Conservation (phyloP, 2,888 invertebrate genomes). For the Oscheius myriophilus region DNA sequence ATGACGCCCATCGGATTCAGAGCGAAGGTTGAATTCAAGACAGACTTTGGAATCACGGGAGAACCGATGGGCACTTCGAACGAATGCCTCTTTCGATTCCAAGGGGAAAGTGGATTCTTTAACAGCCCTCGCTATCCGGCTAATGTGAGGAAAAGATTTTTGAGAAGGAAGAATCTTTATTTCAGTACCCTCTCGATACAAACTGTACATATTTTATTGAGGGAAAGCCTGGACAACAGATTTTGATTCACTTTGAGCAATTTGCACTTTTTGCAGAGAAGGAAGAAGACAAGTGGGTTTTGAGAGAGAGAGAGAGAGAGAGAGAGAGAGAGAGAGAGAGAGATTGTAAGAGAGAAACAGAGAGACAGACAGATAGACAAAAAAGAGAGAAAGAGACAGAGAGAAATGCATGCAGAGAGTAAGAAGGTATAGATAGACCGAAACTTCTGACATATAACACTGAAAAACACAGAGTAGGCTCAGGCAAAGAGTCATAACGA, state of each 20-base stretch:
- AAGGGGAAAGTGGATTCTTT: slow-evolving; percentile 71
- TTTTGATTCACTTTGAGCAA: slow-evolving; percentile 68
- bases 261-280: slow-evolving; percentile 51
- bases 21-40: slow-evolving; percentile 72
- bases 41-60: slow-evolving; percentile 74
- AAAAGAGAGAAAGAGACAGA: too few species aligned
- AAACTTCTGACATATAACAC: too few species aligned
- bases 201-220: slow-evolving; percentile 73
- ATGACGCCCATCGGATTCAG: slow-evolving; percentile 70
- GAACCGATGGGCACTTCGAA: slow-evolving; percentile 71
- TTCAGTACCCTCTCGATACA: slow-evolving; percentile 72
- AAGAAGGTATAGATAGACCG: too few species aligned
- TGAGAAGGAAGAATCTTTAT: slow-evolving; percentile 7
- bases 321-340: neutral
- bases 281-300: slow-evolving; percentile 17
- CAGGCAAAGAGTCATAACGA: neutral
- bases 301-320: neutral
- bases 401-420: too few species aligned
- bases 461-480: too few species aligned
- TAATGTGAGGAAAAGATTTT: slow-evolving; percentile 53
- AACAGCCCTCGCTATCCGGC: slow-evolving; percentile 72
- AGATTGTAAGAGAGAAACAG: neutral
- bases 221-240: slow-evolving; percentile 67
- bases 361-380: too few species aligned
- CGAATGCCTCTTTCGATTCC: slow-evolving; percentile 72